These are phyloP conservation scores for Drosophila ambigua DNA, from an alignment of 1,140 invertebrate species.

Conservation along the genomic window DNA sequence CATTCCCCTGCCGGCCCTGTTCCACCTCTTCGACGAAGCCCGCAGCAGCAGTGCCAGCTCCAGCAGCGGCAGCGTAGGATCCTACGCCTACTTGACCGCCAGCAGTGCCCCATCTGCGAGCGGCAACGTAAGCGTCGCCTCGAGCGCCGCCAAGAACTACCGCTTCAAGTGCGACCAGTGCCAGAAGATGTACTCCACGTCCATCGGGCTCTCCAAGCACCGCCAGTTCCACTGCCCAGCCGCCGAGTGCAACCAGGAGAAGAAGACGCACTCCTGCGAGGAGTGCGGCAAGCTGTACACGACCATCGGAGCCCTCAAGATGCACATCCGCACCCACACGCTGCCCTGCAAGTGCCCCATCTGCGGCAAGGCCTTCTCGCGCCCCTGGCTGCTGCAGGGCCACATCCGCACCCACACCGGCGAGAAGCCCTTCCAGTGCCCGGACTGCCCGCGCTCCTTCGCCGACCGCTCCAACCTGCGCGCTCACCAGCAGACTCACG, in stretches of 20 bases:
- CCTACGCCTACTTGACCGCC: slow-evolving; percentile 85
- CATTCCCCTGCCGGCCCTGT: slow-evolving; percentile 79
- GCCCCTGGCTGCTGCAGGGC: slow-evolving; percentile 97
- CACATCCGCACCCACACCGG: slow-evolving; percentile 95
- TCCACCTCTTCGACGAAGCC: slow-evolving; percentile 79
- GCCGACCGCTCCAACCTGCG: slow-evolving; percentile 94
- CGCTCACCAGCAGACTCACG: slow-evolving; percentile 88
- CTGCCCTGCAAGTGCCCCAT: slow-evolving; percentile 98
- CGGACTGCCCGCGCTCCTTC: slow-evolving; percentile 97
- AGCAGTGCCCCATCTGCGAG: slow-evolving; percentile 65
- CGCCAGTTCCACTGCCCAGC: slow-evolving; percentile 96
- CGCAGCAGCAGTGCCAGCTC: slow-evolving; percentile 46
- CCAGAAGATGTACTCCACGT: slow-evolving; percentile 97
- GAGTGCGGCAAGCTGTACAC: slow-evolving; percentile 85
- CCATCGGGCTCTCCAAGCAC: slow-evolving; percentile 97
- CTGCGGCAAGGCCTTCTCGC: slow-evolving; percentile 98
- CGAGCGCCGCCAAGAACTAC: slow-evolving; percentile 84
- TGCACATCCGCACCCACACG: slow-evolving; percentile 91
- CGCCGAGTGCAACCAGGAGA: slow-evolving; percentile 85
- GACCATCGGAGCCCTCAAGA: slow-evolving; percentile 87
- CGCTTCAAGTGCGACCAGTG: slow-evolving; percentile 95
- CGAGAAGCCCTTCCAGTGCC: slow-evolving; percentile 98
- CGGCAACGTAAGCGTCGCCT: background rate
- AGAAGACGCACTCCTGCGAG: slow-evolving; percentile 85
- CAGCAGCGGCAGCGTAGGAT: slow-evolving; percentile 56